These are phyloP conservation scores for Poeciliopsis retropinna DNA, from an alignment of 2,113 vertebrate species.

Conservation along the genomic window DNA sequence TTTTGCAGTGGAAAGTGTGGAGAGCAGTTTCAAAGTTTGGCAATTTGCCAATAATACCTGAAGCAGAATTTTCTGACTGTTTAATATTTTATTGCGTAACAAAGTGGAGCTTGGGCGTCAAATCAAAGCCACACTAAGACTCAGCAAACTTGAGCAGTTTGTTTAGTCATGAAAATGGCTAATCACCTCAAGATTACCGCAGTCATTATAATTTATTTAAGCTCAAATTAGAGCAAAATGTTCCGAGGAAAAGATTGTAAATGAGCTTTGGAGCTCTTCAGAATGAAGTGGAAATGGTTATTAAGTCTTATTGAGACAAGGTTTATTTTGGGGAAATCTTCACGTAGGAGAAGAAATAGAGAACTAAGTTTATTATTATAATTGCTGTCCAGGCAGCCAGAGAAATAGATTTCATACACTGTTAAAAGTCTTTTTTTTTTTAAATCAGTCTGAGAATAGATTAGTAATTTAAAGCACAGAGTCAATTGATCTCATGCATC, in stretches of 20 bases:
- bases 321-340: conserved; percentile 25
- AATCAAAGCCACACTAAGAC: too few species aligned
- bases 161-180: conserved; percentile 26
- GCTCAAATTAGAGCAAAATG: conserved; percentile 12
- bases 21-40: too few species aligned
- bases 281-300: conserved; percentile 12
- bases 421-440: conserved; percentile 30
- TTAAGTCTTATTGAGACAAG: conserved; percentile 19
- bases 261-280: conserved; percentile 33
- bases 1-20: neutral
- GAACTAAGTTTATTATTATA: conserved; percentile 34
- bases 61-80: too few species aligned
- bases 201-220: conserved; percentile 18
- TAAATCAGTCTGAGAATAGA: conserved; percentile 41
- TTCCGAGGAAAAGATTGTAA: conserved; percentile 3
- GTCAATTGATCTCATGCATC: conserved; percentile 34
- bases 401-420: conserved; percentile 36
- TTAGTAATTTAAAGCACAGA: conserved; percentile 31
- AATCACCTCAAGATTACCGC: conserved; percentile 39
- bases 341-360: conserved; percentile 23
- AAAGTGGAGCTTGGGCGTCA: too few species aligned
- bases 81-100: too few species aligned
- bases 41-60: too few species aligned
- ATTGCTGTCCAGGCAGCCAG: conserved; percentile 33
- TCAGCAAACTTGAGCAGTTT: conserved; percentile 20